phyloP scores from a whole-genome alignment of 2,888 invertebrate genomes.

The Neoascia interrupta region DNA sequence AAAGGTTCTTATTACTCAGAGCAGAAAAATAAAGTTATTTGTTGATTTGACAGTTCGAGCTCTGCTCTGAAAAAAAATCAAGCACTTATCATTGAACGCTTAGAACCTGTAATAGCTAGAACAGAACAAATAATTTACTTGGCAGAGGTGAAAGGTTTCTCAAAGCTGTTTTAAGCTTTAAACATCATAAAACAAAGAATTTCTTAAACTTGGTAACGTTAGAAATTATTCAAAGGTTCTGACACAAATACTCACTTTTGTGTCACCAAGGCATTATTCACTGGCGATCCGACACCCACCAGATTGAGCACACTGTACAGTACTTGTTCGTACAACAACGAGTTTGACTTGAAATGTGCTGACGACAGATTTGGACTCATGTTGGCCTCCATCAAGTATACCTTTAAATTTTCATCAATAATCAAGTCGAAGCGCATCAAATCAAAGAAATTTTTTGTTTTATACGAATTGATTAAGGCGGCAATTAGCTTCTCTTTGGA shows the following conservation, averaged over 20 bases:
- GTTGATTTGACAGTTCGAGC: too few relatives aligned
- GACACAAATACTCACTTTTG: slow-evolving; percentile 77
- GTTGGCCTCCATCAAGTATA: slow-evolving; percentile 96
- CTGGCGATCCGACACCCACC: slow-evolving; percentile 85
- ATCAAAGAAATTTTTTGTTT: slow-evolving; percentile 91
- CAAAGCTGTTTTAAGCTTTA: too few relatives aligned
- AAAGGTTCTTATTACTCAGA: too few relatives aligned
- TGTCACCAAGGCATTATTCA: slow-evolving; percentile 78
- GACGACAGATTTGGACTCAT: slow-evolving; percentile 99
- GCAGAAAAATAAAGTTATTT: too few relatives aligned
- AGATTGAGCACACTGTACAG: slow-evolving; percentile 90
- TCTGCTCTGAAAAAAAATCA: too few relatives aligned
- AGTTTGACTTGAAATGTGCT: slow-evolving; percentile 93
- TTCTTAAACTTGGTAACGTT: too few relatives aligned
- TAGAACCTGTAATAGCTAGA: too few relatives aligned
- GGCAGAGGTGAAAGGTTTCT: too few relatives aligned
- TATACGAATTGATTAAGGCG: slow-evolving; percentile 81
- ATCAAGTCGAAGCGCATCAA: slow-evolving; percentile 97
- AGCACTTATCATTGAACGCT: too few relatives aligned
- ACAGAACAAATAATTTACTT: too few relatives aligned
- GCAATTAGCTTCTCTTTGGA: slow-evolving; percentile 87
- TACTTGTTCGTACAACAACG: slow-evolving; percentile 94
- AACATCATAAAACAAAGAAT: not conserved
- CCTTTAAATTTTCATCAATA: slow-evolving; percentile 91
- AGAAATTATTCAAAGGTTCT: too few relatives aligned